phyloP scores from a whole-genome alignment of 1,140 invertebrate genomes.

The Dufourea novaeangliae region DNA sequence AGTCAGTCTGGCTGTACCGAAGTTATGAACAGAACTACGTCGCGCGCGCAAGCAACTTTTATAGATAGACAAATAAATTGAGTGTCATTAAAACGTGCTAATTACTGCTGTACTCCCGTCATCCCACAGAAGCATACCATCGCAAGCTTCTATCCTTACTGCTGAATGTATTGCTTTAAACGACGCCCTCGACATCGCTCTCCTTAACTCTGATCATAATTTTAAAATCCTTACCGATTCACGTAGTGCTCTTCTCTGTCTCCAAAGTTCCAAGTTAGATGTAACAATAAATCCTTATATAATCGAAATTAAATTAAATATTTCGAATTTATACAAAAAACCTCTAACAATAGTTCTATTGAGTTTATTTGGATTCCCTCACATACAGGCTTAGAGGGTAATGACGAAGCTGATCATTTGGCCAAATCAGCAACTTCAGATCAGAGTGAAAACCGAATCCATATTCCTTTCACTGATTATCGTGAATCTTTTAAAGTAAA shows the following conservation, averaged over 20 bases:
- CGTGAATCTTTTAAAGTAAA: not conserved
- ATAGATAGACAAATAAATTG: no score
- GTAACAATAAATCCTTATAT: not conserved
- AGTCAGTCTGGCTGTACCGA: no score
- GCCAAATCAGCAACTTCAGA: not conserved
- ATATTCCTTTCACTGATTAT: not conserved
- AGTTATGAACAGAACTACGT: no score
- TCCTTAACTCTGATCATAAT: not conserved
- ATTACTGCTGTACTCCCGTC: no score
- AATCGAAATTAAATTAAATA: not conserved
- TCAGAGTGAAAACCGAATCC: not conserved
- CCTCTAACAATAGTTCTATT: not conserved
- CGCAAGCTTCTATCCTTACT: not conserved
- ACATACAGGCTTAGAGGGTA: no score
- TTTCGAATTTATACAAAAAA: no score
- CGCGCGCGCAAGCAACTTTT: no score
- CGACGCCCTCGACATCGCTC: not conserved
- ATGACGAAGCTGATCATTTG: not conserved
- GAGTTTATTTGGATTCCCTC: not conserved
- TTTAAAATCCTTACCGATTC: not conserved
- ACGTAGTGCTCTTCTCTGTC: not conserved
- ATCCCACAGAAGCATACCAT: not conserved
- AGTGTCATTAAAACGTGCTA: no score
- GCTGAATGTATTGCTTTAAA: conserved; percentile 3
- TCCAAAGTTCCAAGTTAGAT: not conserved